These are phyloP conservation scores for Scolopax bukidnonensis DNA, from an alignment of 2,797 vertebrate genomes.

Conservation along the genomic window DNA sequence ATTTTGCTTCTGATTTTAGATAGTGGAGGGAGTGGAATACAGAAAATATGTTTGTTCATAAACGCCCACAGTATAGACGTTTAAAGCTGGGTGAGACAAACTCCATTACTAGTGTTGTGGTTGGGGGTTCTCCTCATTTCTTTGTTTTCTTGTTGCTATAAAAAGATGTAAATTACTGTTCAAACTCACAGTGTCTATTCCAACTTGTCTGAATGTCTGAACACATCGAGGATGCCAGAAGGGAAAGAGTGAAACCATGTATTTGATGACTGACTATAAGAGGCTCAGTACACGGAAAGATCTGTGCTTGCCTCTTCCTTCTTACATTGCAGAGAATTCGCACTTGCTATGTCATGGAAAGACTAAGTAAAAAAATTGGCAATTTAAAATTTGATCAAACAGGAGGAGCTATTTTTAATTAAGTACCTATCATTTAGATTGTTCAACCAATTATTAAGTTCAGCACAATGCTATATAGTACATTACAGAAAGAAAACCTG, in stretches of 20 bases:
- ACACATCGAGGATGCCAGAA: not conserved
- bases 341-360: accelerated
- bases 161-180: not conserved
- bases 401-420: not conserved
- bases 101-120: not conserved
- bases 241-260: not conserved
- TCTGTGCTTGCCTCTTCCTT: not conserved
- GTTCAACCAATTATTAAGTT: not conserved
- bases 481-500: not conserved
- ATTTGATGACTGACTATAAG: not conserved
- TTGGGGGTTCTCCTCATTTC: not conserved
- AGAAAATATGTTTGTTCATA: not conserved
- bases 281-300: not conserved
- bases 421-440: not conserved
- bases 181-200: not conserved
- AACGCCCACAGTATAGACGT: not conserved
- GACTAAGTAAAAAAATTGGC: not conserved
- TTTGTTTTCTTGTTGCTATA: not conserved
- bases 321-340: accelerated
- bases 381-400: not conserved
- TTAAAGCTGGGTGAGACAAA: not conserved
- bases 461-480: not conserved
- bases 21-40: not conserved
- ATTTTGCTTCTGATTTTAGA: not conserved
- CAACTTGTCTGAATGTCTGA: not conserved